A percentile compares a stretch with the other conserved stretches of the same genome.
These are phyloP conservation scores for Speoplatyrhinus poulsoni DNA, from an alignment of 2,113 vertebrate genomes.

Conservation along the genomic window DNA sequence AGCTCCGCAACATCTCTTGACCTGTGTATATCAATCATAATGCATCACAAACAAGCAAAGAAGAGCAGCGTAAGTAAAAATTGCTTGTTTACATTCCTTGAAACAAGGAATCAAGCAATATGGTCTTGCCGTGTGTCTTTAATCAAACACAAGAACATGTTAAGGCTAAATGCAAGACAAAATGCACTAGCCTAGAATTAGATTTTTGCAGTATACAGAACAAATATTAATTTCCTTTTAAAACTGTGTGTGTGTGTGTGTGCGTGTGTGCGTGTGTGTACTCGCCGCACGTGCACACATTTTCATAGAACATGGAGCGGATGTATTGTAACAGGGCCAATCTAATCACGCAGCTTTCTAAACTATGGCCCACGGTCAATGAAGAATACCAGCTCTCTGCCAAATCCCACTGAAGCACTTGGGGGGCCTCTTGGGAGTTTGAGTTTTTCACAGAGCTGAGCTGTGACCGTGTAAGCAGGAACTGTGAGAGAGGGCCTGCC, in stretches of 20 bases:
- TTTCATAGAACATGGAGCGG: too few species aligned
- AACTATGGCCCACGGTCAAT: slow-evolving; percentile 4
- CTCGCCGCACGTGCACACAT: too few species aligned
- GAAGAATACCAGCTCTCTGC: slow-evolving; percentile 35
- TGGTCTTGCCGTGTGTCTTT: not conserved
- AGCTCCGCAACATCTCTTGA: slow-evolving; percentile 94
- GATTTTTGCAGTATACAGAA: too few species aligned
- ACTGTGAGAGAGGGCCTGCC: slow-evolving; percentile 54
- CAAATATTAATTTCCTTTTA: too few species aligned
- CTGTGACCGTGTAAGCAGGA: slow-evolving; percentile 40
- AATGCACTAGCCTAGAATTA: not conserved
- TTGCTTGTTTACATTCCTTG: not conserved
- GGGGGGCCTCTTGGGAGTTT: slow-evolving; percentile 53
- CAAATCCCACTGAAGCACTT: slow-evolving; percentile 54
- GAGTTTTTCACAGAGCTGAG: slow-evolving; percentile 68
- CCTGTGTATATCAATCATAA: slow-evolving; percentile 68
- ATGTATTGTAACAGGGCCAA: too few species aligned
- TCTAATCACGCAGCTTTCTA: too few species aligned
- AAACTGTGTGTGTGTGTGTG: too few species aligned
- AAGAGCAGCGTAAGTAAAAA: too few species aligned
- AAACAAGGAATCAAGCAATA: not conserved
- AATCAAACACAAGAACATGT: too few species aligned
- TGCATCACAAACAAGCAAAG: not conserved
- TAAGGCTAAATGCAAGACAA: not conserved
- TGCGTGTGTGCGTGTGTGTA: too few species aligned